Base-by-base conservation (phyloP, 2,113 vertebrate species). In the Nycticorax nycticorax region DNA sequence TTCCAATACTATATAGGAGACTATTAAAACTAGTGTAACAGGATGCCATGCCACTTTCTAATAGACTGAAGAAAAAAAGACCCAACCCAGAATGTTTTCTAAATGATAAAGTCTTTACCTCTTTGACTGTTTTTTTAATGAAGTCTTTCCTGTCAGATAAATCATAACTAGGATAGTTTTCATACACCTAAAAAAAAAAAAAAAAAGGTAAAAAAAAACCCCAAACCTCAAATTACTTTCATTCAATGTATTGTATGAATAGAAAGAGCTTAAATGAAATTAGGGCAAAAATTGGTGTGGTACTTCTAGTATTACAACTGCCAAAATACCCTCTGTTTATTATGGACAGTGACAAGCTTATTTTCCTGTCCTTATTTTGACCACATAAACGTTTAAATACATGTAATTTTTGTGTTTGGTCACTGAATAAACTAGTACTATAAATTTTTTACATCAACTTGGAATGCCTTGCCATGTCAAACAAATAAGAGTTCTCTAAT, bases 91-190 rank as follows among this genome's bases (percentile, higher is more conserved):
- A 47, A 50, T 13, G 21, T 66, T 48, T 84, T 47, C 48, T 74
- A 92, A 83, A 89, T 47, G 2, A 92, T 35, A 27, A 93, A 77
- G 47, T 84, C 97, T 98, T 99, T 98, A 99, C 99, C 97, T 98
- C 98, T 98, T 99, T 99, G 91, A 99, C 99, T 63, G 99, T 99
- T 94, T 98, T 96, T 97, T 99, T 99, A 98, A 99, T 99, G 97
- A 98, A 99, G 64, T 98, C 98, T 98, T 99, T 99, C 95, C 98
- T 98, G 97, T 98, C 96, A 92, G 97, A 98, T 97, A 99, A 98
- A 95, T 99, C 99, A 74, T 99, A 99, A 79, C 98, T 98, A 64
- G 99, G 99, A 83, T 99, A 99, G 12, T 96, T 98, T 97, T 99
- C 99, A 96, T 99, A 99, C 15, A 99, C 99, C 99, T 99, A 92